Base-by-base conservation (phyloP, 1,140 invertebrate species). In the Ylistrum balloti region DNA sequence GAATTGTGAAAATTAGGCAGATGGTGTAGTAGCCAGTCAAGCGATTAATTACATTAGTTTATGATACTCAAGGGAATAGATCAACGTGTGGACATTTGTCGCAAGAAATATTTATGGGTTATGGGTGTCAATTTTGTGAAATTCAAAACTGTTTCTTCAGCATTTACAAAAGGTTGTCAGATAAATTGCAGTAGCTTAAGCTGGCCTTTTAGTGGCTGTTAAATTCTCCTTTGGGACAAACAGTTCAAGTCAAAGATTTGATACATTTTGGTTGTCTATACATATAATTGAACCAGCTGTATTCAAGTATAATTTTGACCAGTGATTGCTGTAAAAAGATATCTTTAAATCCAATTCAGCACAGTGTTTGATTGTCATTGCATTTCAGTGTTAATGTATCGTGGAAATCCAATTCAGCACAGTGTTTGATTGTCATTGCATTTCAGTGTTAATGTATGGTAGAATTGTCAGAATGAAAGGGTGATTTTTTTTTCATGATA, bases 211-310 rank as follows among this genome's bases (percentile, higher is more conserved):
- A 74, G 56, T 5, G 20, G 56, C n/a, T 28, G 56, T 74, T 74
- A 74, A 74, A 74, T 74, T 74, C 56, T 74, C 56, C 56, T 74
- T 74, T 74, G 3, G 56, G 56, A 74, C 56, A 74, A 74, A 74
- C 28, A n/a, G 28, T 74, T 28, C 22, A 74, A 74, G 28, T 74
- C 56, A 74, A 1, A 74, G 56, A 74, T 74, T 74, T 22, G 56
- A 28, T 28, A 74, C 56, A 28, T 28, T 74, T 7, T 74, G 22
- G 5, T n/a, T 5, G 28, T 74, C 28, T n/a, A 28, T 74, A 17
- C n/a, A 17, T n/a, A 28, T 74, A 74, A 74, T 74, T 74, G 56
- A 28, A n/a, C 22, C 56, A 28, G 56, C 56, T 74, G 56, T 74
- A 74, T 74, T 74, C 22, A 74, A 28, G 56, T n/a, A 28, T 28